These are phyloP conservation scores for Heliconius nattereri DNA, from an alignment of 1,140 invertebrate species.

Conservation along the genomic window DNA sequence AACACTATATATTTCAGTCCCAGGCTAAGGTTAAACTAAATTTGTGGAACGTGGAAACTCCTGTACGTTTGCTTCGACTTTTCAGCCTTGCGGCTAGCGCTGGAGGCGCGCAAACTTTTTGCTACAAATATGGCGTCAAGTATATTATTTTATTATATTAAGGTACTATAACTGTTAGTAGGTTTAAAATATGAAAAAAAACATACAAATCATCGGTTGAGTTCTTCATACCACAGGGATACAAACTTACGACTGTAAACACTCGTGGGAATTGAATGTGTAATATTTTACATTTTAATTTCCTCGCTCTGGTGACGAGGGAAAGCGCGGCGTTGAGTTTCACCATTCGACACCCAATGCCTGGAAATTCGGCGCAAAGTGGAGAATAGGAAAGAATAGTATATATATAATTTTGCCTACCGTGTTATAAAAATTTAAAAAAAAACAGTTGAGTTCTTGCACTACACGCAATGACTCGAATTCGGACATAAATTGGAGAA, in stretches of 20 bases:
- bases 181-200: not conserved
- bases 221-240: too few species aligned
- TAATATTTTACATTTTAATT: too few species aligned
- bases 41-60: slow-evolving; percentile 13
- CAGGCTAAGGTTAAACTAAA: not conserved
- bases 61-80: slow-evolving; percentile 34
- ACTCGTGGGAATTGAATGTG: too few species aligned
- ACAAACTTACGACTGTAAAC: too few species aligned
- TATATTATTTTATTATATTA: not conserved
- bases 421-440: too few species aligned
- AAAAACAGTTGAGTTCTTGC: too few species aligned
- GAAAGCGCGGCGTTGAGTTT: not conserved
- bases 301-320: too few species aligned
- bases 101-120: not conserved
- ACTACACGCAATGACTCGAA: too few species aligned
- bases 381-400: too few species aligned
- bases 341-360: not conserved
- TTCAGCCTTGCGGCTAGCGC: slow-evolving; percentile 28
- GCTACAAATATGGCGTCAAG: not conserved
- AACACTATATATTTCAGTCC: not conserved
- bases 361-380: not conserved
- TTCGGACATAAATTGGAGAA: not conserved
- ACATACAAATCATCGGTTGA: too few species aligned
- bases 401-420: too few species aligned
- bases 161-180: not conserved